A percentile compares a stretch with the other conserved stretches of the same genome.
phyloP scores from a whole-genome alignment of 2,888 invertebrate species.

The Andrena dorsata region DNA sequence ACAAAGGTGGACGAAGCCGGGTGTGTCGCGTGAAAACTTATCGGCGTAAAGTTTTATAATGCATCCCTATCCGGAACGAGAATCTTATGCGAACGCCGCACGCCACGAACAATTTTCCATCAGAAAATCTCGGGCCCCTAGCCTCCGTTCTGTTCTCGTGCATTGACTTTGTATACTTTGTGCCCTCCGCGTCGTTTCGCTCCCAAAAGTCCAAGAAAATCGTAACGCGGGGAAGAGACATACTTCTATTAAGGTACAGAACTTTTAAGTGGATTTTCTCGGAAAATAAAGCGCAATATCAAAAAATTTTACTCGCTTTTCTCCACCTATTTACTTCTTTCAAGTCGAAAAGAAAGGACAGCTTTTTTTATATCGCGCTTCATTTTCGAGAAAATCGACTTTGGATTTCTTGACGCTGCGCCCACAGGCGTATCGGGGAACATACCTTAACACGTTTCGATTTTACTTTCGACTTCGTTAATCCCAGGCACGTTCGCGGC shows the following conservation, averaged over 20 bases:
- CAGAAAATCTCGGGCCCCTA: background rate
- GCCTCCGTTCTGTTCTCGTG: background rate
- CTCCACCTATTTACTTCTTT: no score
- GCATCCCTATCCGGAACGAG: constrained; percentile 35
- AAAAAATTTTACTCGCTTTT: no score
- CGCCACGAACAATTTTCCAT: constrained; percentile 2
- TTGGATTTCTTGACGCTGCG: no score
- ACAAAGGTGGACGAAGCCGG: background rate
- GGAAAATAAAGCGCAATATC: background rate
- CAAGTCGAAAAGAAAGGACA: no score
- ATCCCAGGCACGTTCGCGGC: background rate
- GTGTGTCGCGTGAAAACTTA: constrained; percentile 29
- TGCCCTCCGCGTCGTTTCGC: no score
- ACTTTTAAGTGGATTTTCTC: background rate
- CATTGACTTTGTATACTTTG: background rate
- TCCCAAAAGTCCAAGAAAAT: background rate
- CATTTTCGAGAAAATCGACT: no score
- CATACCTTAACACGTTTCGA: background rate
- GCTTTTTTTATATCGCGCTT: no score
- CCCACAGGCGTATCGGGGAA: no score
- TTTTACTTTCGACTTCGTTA: background rate
- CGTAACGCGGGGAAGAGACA: background rate
- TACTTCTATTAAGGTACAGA: background rate
- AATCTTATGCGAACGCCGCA: constrained; percentile 15
- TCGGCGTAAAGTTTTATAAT: constrained; percentile 37